Percentiles rank a stretch among this genome's conserved stretches.
Conservation (phyloP, 2,888 invertebrate genomes). For the Rhagonycha fulva region DNA sequence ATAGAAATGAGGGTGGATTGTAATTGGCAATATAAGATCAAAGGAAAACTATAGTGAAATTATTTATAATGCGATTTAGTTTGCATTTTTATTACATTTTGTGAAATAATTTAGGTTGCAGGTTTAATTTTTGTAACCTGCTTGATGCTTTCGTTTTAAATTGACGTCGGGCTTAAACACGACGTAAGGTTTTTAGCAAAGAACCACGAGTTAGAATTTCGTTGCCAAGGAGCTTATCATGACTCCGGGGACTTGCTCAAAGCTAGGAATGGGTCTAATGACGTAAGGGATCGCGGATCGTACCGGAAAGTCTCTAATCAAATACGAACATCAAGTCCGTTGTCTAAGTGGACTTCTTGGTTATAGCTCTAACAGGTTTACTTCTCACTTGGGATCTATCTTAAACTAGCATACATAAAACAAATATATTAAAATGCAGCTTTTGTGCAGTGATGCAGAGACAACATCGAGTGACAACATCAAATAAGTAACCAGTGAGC, state of each 20-base stretch:
- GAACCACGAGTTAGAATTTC: conserved; percentile 36
- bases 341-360: conserved; percentile 46
- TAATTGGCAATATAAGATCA: conserved; percentile 21
- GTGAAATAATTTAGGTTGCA: not conserved
- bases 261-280: conserved; percentile 41
- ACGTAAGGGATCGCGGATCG: conserved; percentile 48
- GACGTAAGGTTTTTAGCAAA: conserved; percentile 26
- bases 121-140: not conserved
- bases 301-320: conserved; percentile 50
- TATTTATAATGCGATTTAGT: conserved; percentile 14
- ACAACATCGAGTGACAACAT: conserved; percentile 52
- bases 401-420: conserved; percentile 33
- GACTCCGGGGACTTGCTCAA: conserved; percentile 36
- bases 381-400: conserved; percentile 33
- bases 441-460: conserved; percentile 48
- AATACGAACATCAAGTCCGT: conserved; percentile 47
- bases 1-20: conserved; percentile 8
- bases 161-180: conserved; percentile 34
- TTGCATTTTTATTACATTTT: conserved; percentile 10
- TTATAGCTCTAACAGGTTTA: conserved; percentile 42
- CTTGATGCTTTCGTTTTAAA: conserved; percentile 33
- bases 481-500: conserved; percentile 46
- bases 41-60: conserved; percentile 11
- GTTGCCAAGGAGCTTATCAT: conserved; percentile 40
- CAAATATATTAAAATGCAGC: conserved; percentile 30